These are phyloP conservation scores for Lasioglossum malachurum DNA, from an alignment of 2,888 invertebrate genomes.

Conservation along the genomic window DNA sequence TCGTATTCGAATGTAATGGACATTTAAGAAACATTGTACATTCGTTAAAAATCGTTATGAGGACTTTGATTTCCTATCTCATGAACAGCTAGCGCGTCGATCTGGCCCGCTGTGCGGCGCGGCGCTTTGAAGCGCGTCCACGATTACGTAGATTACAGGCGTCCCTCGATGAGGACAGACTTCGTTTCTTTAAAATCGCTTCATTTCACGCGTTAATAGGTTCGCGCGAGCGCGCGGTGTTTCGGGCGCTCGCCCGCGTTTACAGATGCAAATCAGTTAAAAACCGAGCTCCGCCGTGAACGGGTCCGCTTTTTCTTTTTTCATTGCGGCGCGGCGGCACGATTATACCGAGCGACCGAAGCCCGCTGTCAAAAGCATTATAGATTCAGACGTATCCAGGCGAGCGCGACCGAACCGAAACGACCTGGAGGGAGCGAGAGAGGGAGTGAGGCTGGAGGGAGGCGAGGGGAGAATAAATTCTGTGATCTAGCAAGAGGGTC, in stretches of 20 bases:
- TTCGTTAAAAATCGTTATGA: no score
- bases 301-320: slow-evolving; percentile 27
- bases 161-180: slow-evolving; percentile 43
- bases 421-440: neutral
- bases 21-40: no score
- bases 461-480: slow-evolving; percentile 22
- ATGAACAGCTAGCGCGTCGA: no score
- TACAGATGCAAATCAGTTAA: slow-evolving; percentile 47
- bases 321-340: slow-evolving; percentile 49
- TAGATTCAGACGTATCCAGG: slow-evolving; percentile 54
- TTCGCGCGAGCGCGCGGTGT: slow-evolving; percentile 31
- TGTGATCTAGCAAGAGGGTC: slow-evolving; percentile 30
- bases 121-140: slow-evolving; percentile 30
- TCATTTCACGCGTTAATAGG: slow-evolving; percentile 56
- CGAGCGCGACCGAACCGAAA: neutral
- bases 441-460: neutral
- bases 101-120: no score
- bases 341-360: slow-evolving; percentile 56
- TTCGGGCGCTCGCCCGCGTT: slow-evolving; percentile 24
- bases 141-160: slow-evolving; percentile 56
- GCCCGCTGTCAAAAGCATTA: slow-evolving; percentile 62
- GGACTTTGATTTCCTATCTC: no score
- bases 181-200: slow-evolving; percentile 51
- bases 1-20: no score
- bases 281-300: slow-evolving; percentile 45